These are phyloP conservation scores for Sternotherus odoratus DNA, from an alignment of 2,797 vertebrate species.

Conservation along the genomic window DNA sequence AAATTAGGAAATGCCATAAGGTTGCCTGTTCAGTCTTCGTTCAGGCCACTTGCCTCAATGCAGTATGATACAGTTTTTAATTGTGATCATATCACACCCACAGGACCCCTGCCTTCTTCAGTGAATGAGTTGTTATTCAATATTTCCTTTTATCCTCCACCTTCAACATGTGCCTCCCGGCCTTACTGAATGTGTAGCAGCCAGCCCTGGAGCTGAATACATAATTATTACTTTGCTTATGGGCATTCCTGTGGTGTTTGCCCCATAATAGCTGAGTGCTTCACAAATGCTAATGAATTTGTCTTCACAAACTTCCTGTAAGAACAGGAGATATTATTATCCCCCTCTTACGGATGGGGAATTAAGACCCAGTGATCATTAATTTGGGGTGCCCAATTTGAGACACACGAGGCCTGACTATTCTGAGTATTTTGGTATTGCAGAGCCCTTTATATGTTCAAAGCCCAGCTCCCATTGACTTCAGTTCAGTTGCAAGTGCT, in stretches of 20 bases:
- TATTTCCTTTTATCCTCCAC: not conserved
- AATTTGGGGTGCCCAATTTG: not conserved
- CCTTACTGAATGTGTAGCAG: not conserved
- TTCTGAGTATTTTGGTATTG: not conserved
- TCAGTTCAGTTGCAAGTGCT: rapidly evolving
- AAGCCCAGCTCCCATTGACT: too few species aligned
- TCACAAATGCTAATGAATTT: not conserved
- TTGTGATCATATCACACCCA: not conserved
- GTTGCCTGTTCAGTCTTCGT: slow-evolving; percentile 8
- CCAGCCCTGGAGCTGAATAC: not conserved
- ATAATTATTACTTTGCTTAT: not conserved
- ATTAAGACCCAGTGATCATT: not conserved
- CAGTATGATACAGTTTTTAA: not conserved
- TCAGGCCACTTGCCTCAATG: not conserved
- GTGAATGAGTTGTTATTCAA: not conserved
- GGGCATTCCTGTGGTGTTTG: not conserved
- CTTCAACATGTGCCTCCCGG: rapidly evolving
- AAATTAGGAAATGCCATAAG: slow-evolving; percentile 52
- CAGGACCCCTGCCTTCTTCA: rapidly evolving
- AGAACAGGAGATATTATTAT: not conserved
- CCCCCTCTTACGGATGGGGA: rapidly evolving
- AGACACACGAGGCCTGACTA: not conserved
- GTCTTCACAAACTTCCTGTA: not conserved
- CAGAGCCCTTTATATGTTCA: not conserved
- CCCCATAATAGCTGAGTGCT: not conserved